Conservation (phyloP, 2,888 invertebrate species). For the Esperia sulphurella region DNA sequence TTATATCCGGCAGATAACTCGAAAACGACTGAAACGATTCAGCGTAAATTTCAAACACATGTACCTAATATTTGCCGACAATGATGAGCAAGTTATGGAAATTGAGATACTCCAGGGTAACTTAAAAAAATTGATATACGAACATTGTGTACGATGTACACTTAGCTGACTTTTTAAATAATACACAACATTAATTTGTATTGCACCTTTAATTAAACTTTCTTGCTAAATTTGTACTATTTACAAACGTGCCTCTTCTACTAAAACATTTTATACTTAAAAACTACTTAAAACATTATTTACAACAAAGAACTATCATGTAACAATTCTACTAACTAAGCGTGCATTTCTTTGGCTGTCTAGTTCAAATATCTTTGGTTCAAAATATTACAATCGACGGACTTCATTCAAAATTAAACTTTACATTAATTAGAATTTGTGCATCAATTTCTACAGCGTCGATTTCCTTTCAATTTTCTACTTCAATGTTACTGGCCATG, state of each 20-base stretch:
- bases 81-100: too few species aligned
- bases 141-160: too few species aligned
- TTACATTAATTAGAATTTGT: background rate
- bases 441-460: slow-evolving; percentile 12
- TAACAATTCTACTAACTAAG: slow-evolving; percentile 56
- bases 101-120: too few species aligned
- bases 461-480: slow-evolving; percentile 74
- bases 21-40: too few species aligned
- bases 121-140: too few species aligned
- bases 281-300: slow-evolving; percentile 51
- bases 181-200: slow-evolving; percentile 29
- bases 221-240: slow-evolving; percentile 58
- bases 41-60: too few species aligned
- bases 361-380: slow-evolving; percentile 25
- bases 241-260: slow-evolving; percentile 61
- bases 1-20: too few species aligned
- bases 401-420: background rate
- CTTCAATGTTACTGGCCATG: slow-evolving; percentile 74
- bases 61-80: too few species aligned
- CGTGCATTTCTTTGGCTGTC: slow-evolving; percentile 43
- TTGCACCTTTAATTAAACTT: slow-evolving; percentile 61
- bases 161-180: too few species aligned
- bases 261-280: slow-evolving; percentile 13
- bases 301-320: slow-evolving; percentile 53
- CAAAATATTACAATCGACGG: slow-evolving; percentile 3